Conservation (phyloP, 2,113 vertebrate species). For the Fukomys damarensis region DNA sequence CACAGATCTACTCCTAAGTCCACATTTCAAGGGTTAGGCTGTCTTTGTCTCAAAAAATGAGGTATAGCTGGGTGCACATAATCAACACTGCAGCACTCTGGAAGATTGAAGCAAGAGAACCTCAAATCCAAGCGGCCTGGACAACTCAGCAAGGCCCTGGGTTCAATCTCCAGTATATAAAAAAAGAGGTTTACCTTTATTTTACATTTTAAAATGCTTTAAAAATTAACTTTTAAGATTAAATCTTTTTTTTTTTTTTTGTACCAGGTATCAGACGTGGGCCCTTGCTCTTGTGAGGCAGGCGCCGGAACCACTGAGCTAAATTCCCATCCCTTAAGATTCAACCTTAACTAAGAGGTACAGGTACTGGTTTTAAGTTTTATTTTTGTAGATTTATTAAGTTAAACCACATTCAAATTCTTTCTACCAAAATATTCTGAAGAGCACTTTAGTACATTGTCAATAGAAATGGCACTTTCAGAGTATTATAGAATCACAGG, state of each 20-base stretch:
- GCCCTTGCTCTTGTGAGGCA: too few relatives aligned
- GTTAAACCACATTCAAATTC: constrained; percentile 1
- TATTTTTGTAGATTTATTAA: constrained; percentile 37
- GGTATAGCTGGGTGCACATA: neutral
- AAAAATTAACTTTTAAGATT: constrained; percentile 13
- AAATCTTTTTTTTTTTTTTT: too few relatives aligned
- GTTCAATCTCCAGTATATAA: neutral
- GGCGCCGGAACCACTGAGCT: too few relatives aligned
- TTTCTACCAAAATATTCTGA: constrained; percentile 35
- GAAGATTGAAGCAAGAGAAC: neutral
- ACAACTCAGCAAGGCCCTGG: neutral
- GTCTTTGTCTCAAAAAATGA: neutral
- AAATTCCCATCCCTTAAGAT: too few relatives aligned
- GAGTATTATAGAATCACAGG: constrained; percentile 7
- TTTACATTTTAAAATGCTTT: neutral
- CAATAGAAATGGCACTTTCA: neutral
- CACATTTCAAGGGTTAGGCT: neutral
- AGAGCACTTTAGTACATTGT: neutral
- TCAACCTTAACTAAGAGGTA: neutral
- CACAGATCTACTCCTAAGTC: neutral
- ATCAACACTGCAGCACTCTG: neutral
- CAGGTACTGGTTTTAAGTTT: neutral
- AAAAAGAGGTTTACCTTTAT: neutral
- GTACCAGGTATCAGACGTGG: too few relatives aligned
- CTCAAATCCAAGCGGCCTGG: neutral